These are phyloP conservation scores for Rousettus leschenaultii DNA, from an alignment of 2,113 vertebrate species.

Conservation along the genomic window DNA sequence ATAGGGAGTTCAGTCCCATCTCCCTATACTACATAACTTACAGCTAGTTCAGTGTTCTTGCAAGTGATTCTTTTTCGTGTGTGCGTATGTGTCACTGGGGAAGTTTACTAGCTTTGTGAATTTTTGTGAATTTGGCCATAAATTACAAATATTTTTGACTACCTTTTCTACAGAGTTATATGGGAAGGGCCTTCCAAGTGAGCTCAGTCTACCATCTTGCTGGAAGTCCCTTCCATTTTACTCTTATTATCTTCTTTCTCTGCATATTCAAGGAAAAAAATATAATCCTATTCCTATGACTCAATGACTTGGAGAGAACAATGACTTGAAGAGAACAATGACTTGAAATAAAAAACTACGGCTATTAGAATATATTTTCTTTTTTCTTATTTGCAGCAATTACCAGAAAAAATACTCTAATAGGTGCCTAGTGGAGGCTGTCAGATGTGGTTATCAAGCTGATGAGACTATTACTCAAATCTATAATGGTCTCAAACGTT, in stretches of 20 bases:
- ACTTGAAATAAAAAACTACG: background rate
- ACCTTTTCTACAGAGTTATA: background rate
- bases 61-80: background rate
- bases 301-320: slow-evolving; percentile 7
- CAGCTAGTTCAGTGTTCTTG: background rate
- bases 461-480: background rate
- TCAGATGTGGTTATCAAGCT: background rate
- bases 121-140: background rate
- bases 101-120: background rate
- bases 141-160: background rate
- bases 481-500: background rate
- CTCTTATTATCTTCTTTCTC: background rate
- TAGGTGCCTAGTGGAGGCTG: background rate
- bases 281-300: background rate
- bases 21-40: background rate
- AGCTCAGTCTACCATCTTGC: background rate
- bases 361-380: background rate
- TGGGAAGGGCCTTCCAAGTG: background rate
- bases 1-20: background rate
- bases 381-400: slow-evolving; percentile 22
- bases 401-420: background rate
- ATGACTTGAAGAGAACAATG: slow-evolving; percentile 18
- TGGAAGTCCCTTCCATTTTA: slow-evolving; percentile 2
- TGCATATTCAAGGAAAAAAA: background rate
- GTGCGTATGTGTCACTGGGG: background rate